Base-by-base conservation (phyloP, 2,113 vertebrate genomes). In the Hepsetus odoe region DNA sequence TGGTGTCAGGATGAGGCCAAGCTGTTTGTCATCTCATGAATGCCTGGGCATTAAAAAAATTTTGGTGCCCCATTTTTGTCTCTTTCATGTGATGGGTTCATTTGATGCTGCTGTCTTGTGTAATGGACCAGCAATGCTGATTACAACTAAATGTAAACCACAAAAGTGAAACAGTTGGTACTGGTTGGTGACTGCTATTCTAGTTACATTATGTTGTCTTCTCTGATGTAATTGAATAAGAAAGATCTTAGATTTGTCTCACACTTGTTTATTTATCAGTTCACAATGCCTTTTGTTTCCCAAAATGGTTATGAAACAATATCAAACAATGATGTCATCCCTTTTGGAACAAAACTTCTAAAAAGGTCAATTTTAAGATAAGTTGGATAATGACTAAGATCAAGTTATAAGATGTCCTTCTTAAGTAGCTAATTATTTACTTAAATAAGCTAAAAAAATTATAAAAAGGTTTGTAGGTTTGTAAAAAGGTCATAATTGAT, bases 11-110 rank as follows among this genome's bases (percentile, higher is more conserved):
- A 68, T 75, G 32, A 56, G 74, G 65, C 69, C 64, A 65, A 46
- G 53, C 74, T 55, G 33, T 72, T 72, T 79, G 33, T 85, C 79
- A 82, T 76, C 73, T 40, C 30, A n/a, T 61, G 26, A 49, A 40
- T 65, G 44, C 33, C 33, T 70, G 24, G 42, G 26, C 53, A 74
- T 61, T 56, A 28, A 38, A 26, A n/a, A 26, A 26, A 46, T 70
- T 70, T 66, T 42, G 2, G 72, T 42, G 24, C 20, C 38, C 20
- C 2, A 6, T 58, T 66, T 75, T 51, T 32, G 32, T 6, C 32
- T 55, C 22, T 65, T 4, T 12, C 38, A 40, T 51, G 61, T 26
- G 30, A 38, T 75, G 44, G 28, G 46, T 46, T 66, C 51, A 40
- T 76, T 75, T 51, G 49, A 53, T 66, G 7, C 20, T 66, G 20